Conservation (phyloP, 1,140 invertebrate genomes). For the Sycophaga agraensis region DNA sequence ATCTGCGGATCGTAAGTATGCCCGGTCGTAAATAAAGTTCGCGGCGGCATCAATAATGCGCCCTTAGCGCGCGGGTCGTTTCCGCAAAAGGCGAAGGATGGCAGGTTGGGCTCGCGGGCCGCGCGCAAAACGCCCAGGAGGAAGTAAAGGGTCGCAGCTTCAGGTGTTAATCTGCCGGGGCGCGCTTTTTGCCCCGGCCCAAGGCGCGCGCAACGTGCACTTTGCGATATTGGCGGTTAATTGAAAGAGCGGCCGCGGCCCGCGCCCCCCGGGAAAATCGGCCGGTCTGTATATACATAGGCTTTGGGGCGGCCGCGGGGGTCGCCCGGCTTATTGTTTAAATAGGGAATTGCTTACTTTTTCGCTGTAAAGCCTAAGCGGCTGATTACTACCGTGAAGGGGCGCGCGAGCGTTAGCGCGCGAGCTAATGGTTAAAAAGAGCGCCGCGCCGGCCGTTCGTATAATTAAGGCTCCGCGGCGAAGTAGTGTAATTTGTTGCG, state of each 20-base stretch:
- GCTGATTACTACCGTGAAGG: conserved; percentile 20
- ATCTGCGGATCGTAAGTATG: too few relatives aligned
- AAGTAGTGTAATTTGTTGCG: conserved; percentile 28
- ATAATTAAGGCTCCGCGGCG: conserved; percentile 24
- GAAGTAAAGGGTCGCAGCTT: too few relatives aligned
- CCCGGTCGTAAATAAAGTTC: too few relatives aligned
- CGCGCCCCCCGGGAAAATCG: not conserved
- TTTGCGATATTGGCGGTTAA: not conserved
- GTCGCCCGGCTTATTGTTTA: conserved; percentile 18
- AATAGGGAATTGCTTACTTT: conserved; percentile 19
- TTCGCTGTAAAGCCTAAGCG: conserved; percentile 19
- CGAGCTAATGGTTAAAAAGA: conserved; percentile 23
- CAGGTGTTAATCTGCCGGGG: not conserved
- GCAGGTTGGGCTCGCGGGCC: too few relatives aligned
- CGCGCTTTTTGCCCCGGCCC: conserved; percentile 1
- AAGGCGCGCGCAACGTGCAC: not conserved
- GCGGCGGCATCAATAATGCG: too few relatives aligned
- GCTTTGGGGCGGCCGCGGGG: too few relatives aligned
- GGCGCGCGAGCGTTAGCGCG: not conserved
- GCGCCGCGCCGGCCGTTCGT: conserved; percentile 3
- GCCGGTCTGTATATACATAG: too few relatives aligned
- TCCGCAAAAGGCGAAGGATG: too few relatives aligned
- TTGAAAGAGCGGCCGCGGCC: conserved; percentile 6
- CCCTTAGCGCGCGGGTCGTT: too few relatives aligned
- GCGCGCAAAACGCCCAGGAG: too few relatives aligned